Base-by-base conservation (phyloP, 2,797 vertebrate species). In the Sebastes steindachneri region DNA sequence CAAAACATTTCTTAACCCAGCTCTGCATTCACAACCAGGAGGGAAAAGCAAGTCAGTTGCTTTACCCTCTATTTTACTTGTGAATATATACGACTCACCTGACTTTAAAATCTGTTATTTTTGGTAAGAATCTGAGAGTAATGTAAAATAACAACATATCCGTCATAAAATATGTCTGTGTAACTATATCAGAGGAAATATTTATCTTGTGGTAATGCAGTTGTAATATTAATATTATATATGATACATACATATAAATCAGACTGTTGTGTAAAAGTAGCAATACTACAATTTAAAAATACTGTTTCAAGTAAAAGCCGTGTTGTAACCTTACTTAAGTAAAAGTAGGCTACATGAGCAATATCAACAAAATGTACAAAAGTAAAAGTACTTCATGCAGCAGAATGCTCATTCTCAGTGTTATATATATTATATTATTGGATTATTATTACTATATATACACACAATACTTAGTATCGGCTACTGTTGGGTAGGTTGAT, bases 1-100 rank as follows among this genome's bases (percentile, higher is more conserved):
- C 82, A 80, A 67, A 86, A 85, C 60, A 53, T 45, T 35, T 73
- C 45, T 70, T 2, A 67, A 21, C 55, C 5, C 19, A 25, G 37
- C 66, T 75, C 54, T 79, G 74, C 48, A 48, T 75, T 33, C 55
- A 75, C 68, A 70, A 41, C 12, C n/a, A 26, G 21, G 28, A 71
- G 55, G 37, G 15, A 53, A 48, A 68, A 17, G 15, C 23, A 48
- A 73, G 31, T n/a, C 2, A 11, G 14, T 2, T 71, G 25, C 21
- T 51, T 55, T 9, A 58, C 12, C 15, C 48, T 31, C 3, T 3
- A 3, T 79, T 67, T 58, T 3, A 15, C 3, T 2, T 37, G 14
- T 51, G 2, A 75, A n/a, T 35, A 29, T 26, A 48, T 17, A 51
- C 1, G 0, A 48, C 9, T 66, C 54, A 17, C 4, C 11, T 19